Evolutionary conservation across 2,113 vertebrate genomes (phyloP).

Genomic region (Glaucomys volans): DNA sequence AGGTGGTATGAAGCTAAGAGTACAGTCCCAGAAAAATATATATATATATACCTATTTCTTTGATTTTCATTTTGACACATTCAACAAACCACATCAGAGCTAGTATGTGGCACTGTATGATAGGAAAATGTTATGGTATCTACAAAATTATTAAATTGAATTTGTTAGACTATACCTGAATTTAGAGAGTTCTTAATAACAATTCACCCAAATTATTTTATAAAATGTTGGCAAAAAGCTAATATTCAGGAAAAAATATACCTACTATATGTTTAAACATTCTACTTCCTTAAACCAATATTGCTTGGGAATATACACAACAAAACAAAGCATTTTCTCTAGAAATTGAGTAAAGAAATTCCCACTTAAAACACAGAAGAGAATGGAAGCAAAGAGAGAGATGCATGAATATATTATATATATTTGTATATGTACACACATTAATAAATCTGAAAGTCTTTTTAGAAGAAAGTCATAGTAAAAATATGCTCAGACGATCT

Average conservation of each 20-base stretch:
- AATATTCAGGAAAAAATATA: conserved; percentile 40
- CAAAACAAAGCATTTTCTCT: neutral
- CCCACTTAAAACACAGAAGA: neutral
- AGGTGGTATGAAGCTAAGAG: neutral
- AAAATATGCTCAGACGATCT: neutral
- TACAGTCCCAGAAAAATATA: neutral
- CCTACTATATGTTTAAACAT: conserved; percentile 25
- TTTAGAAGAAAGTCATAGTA: neutral
- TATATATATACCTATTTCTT: neutral
- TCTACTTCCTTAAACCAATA: neutral
- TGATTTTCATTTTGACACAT: neutral
- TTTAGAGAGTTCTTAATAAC: neutral
- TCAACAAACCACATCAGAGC: neutral
- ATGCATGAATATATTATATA: neutral
- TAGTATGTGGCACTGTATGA: neutral
- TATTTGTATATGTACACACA: no score
- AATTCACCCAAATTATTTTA: neutral
- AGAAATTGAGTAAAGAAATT: neutral
- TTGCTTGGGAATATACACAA: neutral
- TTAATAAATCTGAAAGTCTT: neutral
- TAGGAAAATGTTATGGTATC: neutral
- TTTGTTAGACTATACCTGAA: neutral
- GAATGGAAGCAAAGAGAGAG: neutral
- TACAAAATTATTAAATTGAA: conserved; percentile 45
- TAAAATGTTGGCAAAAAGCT: neutral